These are phyloP conservation scores for Tympanoctomys barrerae DNA, from an alignment of 2,797 vertebrate species.

Conservation along the genomic window DNA sequence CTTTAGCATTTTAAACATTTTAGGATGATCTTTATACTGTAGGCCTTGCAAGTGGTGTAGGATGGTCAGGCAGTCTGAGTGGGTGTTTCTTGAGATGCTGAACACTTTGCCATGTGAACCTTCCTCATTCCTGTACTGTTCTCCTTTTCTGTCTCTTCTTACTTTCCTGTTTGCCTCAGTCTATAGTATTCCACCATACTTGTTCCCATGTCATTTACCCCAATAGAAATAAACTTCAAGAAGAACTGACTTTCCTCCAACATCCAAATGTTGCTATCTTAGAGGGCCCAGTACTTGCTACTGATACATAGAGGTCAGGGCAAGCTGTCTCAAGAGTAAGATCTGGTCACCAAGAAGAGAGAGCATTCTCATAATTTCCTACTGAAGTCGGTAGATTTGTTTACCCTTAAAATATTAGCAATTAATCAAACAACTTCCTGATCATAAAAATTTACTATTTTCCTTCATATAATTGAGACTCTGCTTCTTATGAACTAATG, in stretches of 20 bases:
- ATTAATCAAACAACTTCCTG: constrained; percentile 38
- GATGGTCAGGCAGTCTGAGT: neutral
- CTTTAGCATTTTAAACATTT: neutral
- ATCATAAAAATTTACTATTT: constrained; percentile 27
- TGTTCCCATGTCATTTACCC: neutral
- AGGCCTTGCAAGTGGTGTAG: neutral
- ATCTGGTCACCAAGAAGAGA: neutral
- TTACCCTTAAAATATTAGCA: neutral
- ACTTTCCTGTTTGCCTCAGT: neutral
- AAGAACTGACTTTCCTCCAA: neutral
- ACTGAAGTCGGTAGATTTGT: neutral
- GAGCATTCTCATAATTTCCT: constrained; percentile 17
- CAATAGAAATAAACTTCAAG: constrained; percentile 26
- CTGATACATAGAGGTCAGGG: neutral
- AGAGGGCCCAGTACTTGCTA: constrained; percentile 14
- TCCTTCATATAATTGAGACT: neutral
- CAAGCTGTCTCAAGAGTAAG: neutral
- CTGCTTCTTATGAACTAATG: neutral
- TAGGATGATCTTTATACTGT: neutral
- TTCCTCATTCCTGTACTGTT: neutral
- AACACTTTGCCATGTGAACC: neutral
- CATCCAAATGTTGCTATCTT: constrained; percentile 22
- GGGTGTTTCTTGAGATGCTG: neutral
- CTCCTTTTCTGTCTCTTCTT: neutral
- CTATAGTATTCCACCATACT: neutral